Evolutionary conservation across 2,888 invertebrate genomes (phyloP).

Genomic region (Bellardia bayeri): DNA sequence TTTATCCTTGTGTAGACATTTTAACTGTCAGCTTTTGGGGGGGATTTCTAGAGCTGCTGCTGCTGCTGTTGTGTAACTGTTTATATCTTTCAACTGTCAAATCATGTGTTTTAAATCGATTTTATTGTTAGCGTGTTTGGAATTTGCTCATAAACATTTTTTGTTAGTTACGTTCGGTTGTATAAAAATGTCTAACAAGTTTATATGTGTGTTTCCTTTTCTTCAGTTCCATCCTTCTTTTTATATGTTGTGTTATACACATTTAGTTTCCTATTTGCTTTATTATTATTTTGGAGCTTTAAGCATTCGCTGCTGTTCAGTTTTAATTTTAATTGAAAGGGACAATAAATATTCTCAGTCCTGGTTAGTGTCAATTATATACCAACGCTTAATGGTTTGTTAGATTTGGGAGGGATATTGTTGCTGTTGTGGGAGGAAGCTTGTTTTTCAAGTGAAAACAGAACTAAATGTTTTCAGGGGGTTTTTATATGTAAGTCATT

Average conservation of each 20-base stretch:
- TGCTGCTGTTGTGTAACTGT: slow-evolving; percentile 21
- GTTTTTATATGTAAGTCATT: neutral
- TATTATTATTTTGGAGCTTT: slow-evolving; percentile 28
- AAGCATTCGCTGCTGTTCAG: neutral
- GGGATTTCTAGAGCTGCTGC: neutral
- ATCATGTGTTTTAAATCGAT: slow-evolving; percentile 72
- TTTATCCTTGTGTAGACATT: slow-evolving; percentile 66
- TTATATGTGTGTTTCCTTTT: slow-evolving; percentile 16
- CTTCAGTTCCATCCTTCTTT: neutral
- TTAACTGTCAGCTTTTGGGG: slow-evolving; percentile 55
- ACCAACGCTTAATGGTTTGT: slow-evolving; percentile 26
- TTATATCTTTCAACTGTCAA: slow-evolving; percentile 65
- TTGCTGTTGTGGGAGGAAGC: neutral
- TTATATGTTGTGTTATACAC: slow-evolving; percentile 17
- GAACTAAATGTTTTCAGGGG: neutral
- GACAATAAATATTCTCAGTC: slow-evolving; percentile 41
- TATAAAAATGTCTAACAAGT: slow-evolving; percentile 9
- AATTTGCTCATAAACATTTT: slow-evolving; percentile 41
- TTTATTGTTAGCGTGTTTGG: slow-evolving; percentile 46
- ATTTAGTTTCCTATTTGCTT: slow-evolving; percentile 1
- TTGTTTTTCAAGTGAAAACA: slow-evolving; percentile 12
- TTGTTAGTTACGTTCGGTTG: neutral
- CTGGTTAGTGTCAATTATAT: slow-evolving; percentile 65
- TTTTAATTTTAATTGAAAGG: neutral
- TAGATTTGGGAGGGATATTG: neutral